Evolutionary conservation across 1,140 invertebrate genomes (phyloP).

Genomic region (Plectus sambesii): DNA sequence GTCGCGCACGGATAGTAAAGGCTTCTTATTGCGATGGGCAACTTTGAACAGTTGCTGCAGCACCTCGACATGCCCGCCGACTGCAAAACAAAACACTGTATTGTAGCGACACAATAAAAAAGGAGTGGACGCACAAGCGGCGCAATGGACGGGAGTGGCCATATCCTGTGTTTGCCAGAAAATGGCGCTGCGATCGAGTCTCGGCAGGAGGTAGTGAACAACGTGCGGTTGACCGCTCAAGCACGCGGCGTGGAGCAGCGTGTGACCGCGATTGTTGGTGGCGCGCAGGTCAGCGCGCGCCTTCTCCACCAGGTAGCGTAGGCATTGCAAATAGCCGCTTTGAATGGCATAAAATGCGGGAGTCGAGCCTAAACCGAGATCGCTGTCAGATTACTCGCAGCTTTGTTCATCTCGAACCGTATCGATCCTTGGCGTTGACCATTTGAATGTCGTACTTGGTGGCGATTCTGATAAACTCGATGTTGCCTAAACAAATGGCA

Average conservation of each 20-base stretch:
- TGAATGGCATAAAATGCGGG: slow-evolving; percentile 24
- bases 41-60: slow-evolving; percentile 11
- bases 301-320: slow-evolving; percentile 22
- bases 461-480: slow-evolving; percentile 18
- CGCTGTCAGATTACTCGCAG: neutral
- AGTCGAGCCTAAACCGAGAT: slow-evolving; percentile 18
- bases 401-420: slow-evolving; percentile 21
- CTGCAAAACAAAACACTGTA: slow-evolving; percentile 13
- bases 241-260: slow-evolving; percentile 21
- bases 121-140: slow-evolving; percentile 17
- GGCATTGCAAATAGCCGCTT: slow-evolving; percentile 19
- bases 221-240: slow-evolving; percentile 24
- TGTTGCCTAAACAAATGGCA: slow-evolving; percentile 20
- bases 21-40: slow-evolving; percentile 19
- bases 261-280: slow-evolving; percentile 18
- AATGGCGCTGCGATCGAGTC: slow-evolving; percentile 18
- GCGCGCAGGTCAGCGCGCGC: slow-evolving; percentile 11
- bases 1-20: slow-evolving; percentile 17
- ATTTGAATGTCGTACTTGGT: slow-evolving; percentile 23
- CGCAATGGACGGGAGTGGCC: slow-evolving; percentile 25
- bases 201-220: slow-evolving; percentile 16
- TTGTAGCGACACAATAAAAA: neutral
- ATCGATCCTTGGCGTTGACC: slow-evolving; percentile 23
- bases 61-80: slow-evolving; percentile 16
- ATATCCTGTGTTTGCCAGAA: slow-evolving; percentile 15